A percentile compares a stretch with the other conserved stretches of the same genome.
These are phyloP conservation scores for Drosophila barbarae DNA, from an alignment of 2,888 invertebrate species.

Conservation along the genomic window DNA sequence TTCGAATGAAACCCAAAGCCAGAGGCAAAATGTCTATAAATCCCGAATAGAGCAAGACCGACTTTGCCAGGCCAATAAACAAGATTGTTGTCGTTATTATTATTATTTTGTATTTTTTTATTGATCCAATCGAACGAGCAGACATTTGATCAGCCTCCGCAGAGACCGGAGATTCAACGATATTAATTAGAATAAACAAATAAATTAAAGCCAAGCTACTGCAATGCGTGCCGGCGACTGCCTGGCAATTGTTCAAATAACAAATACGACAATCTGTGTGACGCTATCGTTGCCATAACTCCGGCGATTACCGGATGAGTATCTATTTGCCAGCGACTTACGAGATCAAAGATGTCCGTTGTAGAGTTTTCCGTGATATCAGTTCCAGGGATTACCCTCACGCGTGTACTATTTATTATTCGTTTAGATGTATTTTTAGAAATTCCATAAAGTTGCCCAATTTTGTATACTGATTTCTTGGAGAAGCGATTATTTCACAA, in stretches of 20 bases:
- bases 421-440: conserved; percentile 12
- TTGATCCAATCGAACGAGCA: conserved; percentile 29
- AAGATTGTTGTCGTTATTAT: neutral
- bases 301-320: conserved; percentile 22
- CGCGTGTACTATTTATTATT: neutral
- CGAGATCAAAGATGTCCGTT: conserved; percentile 29
- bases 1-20: conserved; percentile 28
- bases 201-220: conserved; percentile 53
- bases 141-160: conserved; percentile 30
- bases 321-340: conserved; percentile 21
- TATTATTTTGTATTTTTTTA: neutral
- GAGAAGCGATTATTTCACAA: conserved; percentile 24
- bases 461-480: conserved; percentile 29
- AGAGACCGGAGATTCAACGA: conserved; percentile 12
- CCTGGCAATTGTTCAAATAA: conserved; percentile 38
- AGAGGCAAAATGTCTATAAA: conserved; percentile 25
- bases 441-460: neutral
- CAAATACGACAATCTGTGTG: conserved; percentile 61
- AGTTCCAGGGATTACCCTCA: conserved; percentile 1
- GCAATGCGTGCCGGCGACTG: conserved; percentile 57
- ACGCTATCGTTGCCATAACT: conserved; percentile 41
- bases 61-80: conserved; percentile 11
- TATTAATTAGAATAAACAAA: conserved; percentile 32
- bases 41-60: conserved; percentile 23
- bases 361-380: neutral